Base-by-base conservation (phyloP, 2,797 vertebrate species). In the Tiaroga cobitis region DNA sequence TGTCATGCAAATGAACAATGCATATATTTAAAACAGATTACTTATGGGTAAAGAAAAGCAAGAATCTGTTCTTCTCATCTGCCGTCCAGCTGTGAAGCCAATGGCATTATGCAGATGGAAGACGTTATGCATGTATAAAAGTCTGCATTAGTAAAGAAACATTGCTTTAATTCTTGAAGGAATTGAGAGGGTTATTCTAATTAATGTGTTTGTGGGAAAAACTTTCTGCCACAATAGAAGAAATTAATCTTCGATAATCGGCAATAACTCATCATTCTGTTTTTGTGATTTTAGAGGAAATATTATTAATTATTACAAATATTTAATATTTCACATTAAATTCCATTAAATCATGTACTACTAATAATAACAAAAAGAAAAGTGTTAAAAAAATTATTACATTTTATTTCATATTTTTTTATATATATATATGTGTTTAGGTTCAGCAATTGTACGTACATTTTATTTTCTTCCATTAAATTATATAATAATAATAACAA, bases 71-170 rank as follows among this genome's bases (percentile, higher is more conserved):
- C 21, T 59, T 16, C 21, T 41, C 61, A 68, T 56, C 61, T 81
- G 78, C 70, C 2, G n/a, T 16, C 16, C 72, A 84, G 46, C 59
- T 61, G 59, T 26, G 26, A 49, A 63, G 61, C 7, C 41, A 2
- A 4, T 24, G 0, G 24, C 19, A 7, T 19, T 73, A 72, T 85
- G 49, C 8, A 4, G n/a, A 8, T 56, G 43, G 46, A 63, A 67
- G 32, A 51, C 79, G 29, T 81, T 88, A 49, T 2, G n/a, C 51
- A 81, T 32, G 37, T 4, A 46, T 74, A 56, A 82, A 79, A 59
- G 26, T 79, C 2, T 34, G 75, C 37, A 86, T 63, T 13, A 29
- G 24, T 86, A 46, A 54, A 86, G 51, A 37, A 79, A 75, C 65
- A 56, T 51, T 24, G 24, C 6, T 81, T 75, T 32, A 83, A 19